Conservation (phyloP, 2,797 vertebrate genomes). For the Chiroxiphia lanceolata region DNA sequence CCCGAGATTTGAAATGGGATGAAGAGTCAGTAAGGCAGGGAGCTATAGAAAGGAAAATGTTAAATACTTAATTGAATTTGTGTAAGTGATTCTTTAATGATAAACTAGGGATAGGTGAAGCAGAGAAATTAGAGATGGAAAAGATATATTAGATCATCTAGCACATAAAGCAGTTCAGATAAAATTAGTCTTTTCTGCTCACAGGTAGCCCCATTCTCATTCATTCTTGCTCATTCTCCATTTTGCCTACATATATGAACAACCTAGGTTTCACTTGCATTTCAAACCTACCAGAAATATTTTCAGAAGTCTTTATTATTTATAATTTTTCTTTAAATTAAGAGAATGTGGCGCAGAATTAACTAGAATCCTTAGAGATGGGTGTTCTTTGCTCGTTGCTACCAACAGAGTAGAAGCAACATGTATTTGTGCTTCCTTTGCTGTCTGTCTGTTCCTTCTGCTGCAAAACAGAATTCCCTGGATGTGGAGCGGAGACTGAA, state of each 20-base stretch:
- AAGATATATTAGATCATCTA: slow-evolving; percentile 28
- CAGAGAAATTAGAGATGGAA: slow-evolving; percentile 38
- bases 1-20: slow-evolving; percentile 37
- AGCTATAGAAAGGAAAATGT: slow-evolving; percentile 62
- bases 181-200: slow-evolving; percentile 22
- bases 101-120: slow-evolving; percentile 49
- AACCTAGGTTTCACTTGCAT: not conserved
- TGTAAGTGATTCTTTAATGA: slow-evolving; percentile 56
- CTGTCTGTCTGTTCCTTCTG: not conserved
- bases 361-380: not conserved
- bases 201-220: not conserved
- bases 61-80: slow-evolving; percentile 68
- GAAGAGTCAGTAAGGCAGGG: slow-evolving; percentile 19
- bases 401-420: not conserved
- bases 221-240: not conserved
- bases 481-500: not conserved
- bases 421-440: not conserved
- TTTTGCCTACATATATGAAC: not conserved
- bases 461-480: not conserved
- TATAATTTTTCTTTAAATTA: not conserved
- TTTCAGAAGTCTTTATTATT: not conserved
- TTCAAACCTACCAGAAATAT: not conserved
- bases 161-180: slow-evolving; percentile 21
- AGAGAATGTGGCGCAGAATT: not conserved
- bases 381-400: not conserved